These are phyloP conservation scores for Semnopithecus entellus DNA, from an alignment of 2,113 vertebrate species.

Conservation along the genomic window DNA sequence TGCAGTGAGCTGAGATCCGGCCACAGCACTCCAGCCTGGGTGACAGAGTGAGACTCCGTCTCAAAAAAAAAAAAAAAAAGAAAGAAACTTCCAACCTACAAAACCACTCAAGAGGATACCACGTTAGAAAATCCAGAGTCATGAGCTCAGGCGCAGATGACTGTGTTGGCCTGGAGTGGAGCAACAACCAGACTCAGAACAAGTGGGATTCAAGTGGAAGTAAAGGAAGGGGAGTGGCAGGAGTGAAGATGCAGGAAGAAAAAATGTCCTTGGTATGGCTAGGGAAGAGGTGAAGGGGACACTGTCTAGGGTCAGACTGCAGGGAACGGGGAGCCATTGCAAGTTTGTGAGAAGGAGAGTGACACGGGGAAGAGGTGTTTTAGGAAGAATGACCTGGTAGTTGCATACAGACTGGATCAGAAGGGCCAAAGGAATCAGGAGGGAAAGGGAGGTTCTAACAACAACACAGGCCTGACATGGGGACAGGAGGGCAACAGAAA, in stretches of 20 bases:
- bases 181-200: neutral
- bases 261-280: neutral
- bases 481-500: neutral
- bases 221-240: neutral
- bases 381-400: constrained; percentile 16
- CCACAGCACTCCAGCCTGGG: too few relatives aligned
- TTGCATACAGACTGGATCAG: neutral
- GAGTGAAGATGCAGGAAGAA: neutral
- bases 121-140: neutral
- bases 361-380: neutral
- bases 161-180: neutral
- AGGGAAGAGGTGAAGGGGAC: neutral
- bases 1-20: too few relatives aligned
- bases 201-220: neutral
- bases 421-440: neutral
- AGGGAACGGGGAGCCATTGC: neutral
- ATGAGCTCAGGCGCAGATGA: neutral
- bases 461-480: neutral
- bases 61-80: too few relatives aligned
- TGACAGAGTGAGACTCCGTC: too few relatives aligned
- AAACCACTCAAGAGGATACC: neutral
- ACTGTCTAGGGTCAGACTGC: neutral
- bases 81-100: constrained; percentile 22
- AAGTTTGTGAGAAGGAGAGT: neutral
- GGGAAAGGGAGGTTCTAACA: neutral